Conservation (phyloP, 2,888 invertebrate genomes). For the Volucella bombylans region DNA sequence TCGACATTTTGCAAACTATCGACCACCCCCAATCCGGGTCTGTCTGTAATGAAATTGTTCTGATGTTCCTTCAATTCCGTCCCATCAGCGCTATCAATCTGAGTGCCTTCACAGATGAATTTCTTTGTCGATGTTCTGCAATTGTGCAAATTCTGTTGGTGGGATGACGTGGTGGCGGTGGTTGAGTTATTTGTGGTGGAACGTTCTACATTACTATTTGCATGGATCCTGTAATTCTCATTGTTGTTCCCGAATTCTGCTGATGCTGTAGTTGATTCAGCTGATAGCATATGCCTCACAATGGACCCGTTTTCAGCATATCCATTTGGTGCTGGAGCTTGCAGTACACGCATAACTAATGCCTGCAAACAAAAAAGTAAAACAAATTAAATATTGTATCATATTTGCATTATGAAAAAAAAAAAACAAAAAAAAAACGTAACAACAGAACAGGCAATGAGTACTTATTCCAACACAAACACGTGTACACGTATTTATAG, state of each 20-base stretch:
- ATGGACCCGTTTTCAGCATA: slow-evolving; percentile 63
- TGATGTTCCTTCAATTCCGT: slow-evolving; percentile 52
- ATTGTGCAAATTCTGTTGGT: slow-evolving; percentile 65
- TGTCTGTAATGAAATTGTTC: slow-evolving; percentile 61
- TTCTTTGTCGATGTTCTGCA: slow-evolving; percentile 53
- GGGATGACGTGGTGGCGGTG: slow-evolving; percentile 53
- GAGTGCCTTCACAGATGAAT: slow-evolving; percentile 38
- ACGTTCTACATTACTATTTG: slow-evolving; percentile 50
- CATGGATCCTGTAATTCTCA: slow-evolving; percentile 58
- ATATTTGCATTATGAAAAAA: slow-evolving; percentile 46
- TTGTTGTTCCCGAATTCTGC: slow-evolving; percentile 68
- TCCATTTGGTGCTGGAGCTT: slow-evolving; percentile 64
- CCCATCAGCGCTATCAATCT: slow-evolving; percentile 37
- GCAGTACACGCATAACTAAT: slow-evolving; percentile 71
- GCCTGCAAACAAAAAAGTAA: slow-evolving; percentile 31
- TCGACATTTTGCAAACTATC: slow-evolving; percentile 62
- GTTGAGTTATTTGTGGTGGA: slow-evolving; percentile 36
- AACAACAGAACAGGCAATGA: slow-evolving; percentile 38
- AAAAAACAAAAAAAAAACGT: background rate
- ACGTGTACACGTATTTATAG: background rate
- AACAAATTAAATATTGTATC: slow-evolving; percentile 37
- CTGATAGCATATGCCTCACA: slow-evolving; percentile 26
- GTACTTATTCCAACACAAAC: background rate
- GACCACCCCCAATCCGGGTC: slow-evolving; percentile 40
- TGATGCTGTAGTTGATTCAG: slow-evolving; percentile 19